A percentile compares a stretch with the other conserved stretches of the same genome.
These are phyloP conservation scores for Mesoclemmys tuberculata DNA, from an alignment of 2,113 vertebrate species.

Conservation along the genomic window DNA sequence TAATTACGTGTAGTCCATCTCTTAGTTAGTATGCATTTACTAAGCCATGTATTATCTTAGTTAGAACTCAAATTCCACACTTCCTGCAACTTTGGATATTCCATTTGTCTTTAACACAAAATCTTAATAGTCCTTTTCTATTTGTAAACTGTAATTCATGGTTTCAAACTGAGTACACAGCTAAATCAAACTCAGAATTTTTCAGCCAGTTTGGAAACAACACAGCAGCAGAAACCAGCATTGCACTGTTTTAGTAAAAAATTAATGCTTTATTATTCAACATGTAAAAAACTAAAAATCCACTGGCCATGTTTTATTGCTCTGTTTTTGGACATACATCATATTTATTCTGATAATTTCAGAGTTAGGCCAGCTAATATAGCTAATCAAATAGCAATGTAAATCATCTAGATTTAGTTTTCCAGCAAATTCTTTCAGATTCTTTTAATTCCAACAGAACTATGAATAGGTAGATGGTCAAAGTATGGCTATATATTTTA, in stretches of 20 bases:
- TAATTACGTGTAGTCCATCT: slow-evolving; percentile 58
- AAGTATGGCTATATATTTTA: slow-evolving; percentile 16
- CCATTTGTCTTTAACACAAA: slow-evolving; percentile 76
- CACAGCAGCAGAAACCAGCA: slow-evolving; percentile 48
- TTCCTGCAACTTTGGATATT: slow-evolving; percentile 75
- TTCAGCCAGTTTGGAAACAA: slow-evolving; percentile 66
- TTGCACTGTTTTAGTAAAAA: slow-evolving; percentile 43
- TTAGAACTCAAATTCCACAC: slow-evolving; percentile 79
- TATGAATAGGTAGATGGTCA: slow-evolving; percentile 47
- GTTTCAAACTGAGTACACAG: slow-evolving; percentile 74
- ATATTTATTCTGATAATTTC: slow-evolving; percentile 65
- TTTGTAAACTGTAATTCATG: slow-evolving; percentile 83
- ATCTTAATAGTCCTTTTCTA: slow-evolving; percentile 76
- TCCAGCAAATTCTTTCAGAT: slow-evolving; percentile 4
- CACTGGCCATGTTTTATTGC: slow-evolving; percentile 40
- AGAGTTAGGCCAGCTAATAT: slow-evolving; percentile 55
- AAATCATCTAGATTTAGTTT: slow-evolving; percentile 63
- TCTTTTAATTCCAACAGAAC: slow-evolving; percentile 44
- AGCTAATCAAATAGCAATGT: slow-evolving; percentile 64
- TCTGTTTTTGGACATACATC: slow-evolving; percentile 57
- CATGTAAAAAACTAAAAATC: slow-evolving; percentile 64
- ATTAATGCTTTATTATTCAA: slow-evolving; percentile 63
- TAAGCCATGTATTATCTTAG: slow-evolving; percentile 67
- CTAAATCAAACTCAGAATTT: slow-evolving; percentile 77
- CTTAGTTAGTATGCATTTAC: slow-evolving; percentile 69